Base-by-base conservation (phyloP, 2,797 vertebrate genomes). In the Poecilia picta region DNA sequence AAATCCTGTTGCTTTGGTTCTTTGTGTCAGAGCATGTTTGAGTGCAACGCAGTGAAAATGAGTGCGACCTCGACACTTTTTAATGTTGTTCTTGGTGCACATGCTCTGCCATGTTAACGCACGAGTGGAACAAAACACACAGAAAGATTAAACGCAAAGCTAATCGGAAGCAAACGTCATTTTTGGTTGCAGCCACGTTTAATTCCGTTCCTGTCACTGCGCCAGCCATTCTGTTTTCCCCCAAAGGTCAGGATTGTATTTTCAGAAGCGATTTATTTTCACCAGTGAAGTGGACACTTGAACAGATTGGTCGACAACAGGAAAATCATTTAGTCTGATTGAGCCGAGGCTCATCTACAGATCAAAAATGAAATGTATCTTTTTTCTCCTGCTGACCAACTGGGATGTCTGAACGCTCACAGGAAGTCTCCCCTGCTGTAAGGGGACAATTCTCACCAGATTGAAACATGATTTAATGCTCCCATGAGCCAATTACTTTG, bases 401-500 rank as follows among this genome's bases (percentile, higher is more conserved):
- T 0, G 8, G 68, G 28, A n/a, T 70, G 83, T 91, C 85, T 75
- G 45, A 81, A 83, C 85, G 81, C 83, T 43, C 80, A 49, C 20
- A 68, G 18, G 5, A 23, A 80, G 73, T 75, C 86, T 10, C 68
- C 39, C 0, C 33, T 18, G 64, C 84, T 85, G 75, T 28, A 45
- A 80, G 73, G 81, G 77, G 73, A 74, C 55, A 76, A 85, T 88
- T 83, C 49, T 78, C 83, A 90, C 83, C 83, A 68, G 80, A 76
- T 7, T 87, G 78, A 94, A 87, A 88, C 91, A 81, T 49, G 93
- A 97, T 95, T 96, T 88, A 90, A 88, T 77, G 79, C 73, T 82
- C 41, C 84, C 85, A 73, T 31, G 74, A 88, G 85, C 83, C 82
- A 79, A 86, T 82, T 86, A 85, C 89, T 91, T 94, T 91, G 83